These are phyloP conservation scores for Xiphophorus maculatus DNA, from an alignment of 2,113 vertebrate species.

Conservation along the genomic window DNA sequence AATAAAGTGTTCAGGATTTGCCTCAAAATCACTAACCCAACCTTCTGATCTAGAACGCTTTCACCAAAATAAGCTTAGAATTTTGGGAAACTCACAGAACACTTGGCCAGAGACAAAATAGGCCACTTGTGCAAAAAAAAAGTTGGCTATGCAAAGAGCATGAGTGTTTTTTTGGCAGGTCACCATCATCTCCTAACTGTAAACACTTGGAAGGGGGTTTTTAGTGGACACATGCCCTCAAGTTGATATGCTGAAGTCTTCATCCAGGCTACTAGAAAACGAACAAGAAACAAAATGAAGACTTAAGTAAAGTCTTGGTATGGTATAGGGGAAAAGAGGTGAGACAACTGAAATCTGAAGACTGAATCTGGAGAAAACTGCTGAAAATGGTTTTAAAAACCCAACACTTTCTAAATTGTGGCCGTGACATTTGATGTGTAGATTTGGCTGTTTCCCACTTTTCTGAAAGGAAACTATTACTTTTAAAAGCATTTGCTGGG, in stretches of 20 bases:
- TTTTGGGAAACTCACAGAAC: conserved; percentile 55
- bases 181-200: conserved; percentile 56
- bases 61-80: conserved; percentile 30
- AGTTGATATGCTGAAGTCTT: conserved; percentile 44
- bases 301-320: conserved; percentile 17
- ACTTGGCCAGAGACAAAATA: conserved; percentile 54
- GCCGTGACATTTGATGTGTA: conserved; percentile 15
- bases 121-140: conserved; percentile 24
- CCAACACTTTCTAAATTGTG: not conserved
- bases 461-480: conserved; percentile 10
- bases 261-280: conserved; percentile 30
- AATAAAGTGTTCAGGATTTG: not conserved
- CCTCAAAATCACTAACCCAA: not conserved
- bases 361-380: not conserved
- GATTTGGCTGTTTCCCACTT: conserved; percentile 11
- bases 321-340: not conserved
- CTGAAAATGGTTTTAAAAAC: not conserved
- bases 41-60: conserved; percentile 34
- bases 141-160: conserved; percentile 47
- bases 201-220: conserved; percentile 68
- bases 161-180: conserved; percentile 60
- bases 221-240: conserved; percentile 66
- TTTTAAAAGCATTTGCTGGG: conserved; percentile 17
- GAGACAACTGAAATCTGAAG: not conserved
- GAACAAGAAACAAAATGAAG: conserved; percentile 23